Evolutionary conservation across 1,140 invertebrate genomes (phyloP).

Genomic region (Chironomus tepperi): DNA sequence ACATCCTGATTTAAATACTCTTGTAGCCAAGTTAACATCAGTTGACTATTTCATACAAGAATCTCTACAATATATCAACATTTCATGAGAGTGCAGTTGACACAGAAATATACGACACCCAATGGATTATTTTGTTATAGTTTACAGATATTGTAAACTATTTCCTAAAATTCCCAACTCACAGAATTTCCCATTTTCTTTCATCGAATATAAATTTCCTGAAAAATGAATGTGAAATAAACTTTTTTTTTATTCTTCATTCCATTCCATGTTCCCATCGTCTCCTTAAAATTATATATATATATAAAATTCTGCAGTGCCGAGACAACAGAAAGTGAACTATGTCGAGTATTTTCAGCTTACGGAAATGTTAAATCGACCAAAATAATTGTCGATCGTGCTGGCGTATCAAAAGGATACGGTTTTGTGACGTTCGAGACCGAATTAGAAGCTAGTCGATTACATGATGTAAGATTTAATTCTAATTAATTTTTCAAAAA

Average conservation of each 20-base stretch:
- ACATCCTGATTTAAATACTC: no score
- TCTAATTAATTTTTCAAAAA: not conserved
- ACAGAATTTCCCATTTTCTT: not conserved
- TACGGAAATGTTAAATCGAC: constrained; percentile 88
- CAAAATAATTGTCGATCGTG: constrained; percentile 89
- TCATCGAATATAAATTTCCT: not conserved
- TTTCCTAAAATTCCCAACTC: no score
- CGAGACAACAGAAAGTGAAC: constrained; percentile 72
- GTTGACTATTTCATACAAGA: no score
- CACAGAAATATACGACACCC: no score
- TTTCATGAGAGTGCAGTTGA: no score
- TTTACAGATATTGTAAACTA: no score
- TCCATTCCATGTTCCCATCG: not conserved
- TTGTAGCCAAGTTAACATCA: no score
- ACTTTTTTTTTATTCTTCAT: no score
- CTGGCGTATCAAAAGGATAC: constrained; percentile 90
- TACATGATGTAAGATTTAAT: constrained; percentile 48
- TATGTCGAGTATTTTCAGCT: constrained; percentile 70
- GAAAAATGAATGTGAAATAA: not conserved
- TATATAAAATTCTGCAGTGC: constrained; percentile 43
- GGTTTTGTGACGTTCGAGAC: constrained; percentile 93
- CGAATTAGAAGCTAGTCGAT: constrained; percentile 75
- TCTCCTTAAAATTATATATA: no score
- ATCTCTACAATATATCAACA: no score
- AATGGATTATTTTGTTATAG: no score